Percentiles rank a stretch among this genome's conserved stretches.
Evolutionary conservation across 1,140 invertebrate species (phyloP).

Genomic region (Eupeodes corollae): DNA sequence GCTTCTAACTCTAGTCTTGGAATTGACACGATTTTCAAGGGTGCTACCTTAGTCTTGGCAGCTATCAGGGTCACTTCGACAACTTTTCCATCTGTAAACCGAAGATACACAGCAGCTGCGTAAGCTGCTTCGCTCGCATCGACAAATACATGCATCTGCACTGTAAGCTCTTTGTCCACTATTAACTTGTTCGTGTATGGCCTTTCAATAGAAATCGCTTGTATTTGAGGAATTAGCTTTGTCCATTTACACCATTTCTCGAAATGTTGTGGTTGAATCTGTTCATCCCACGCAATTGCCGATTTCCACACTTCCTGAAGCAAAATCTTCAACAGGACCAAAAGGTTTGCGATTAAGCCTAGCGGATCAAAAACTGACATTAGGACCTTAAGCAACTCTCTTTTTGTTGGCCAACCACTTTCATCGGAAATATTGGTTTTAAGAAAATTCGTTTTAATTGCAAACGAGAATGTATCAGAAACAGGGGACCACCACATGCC

Average conservation of each 20-base stretch:
- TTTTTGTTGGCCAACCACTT: neutral
- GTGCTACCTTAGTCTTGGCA: conserved; percentile 26
- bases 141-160: too few relatives aligned
- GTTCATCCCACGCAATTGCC: neutral
- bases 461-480: neutral
- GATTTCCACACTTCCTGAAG: neutral
- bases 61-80: neutral
- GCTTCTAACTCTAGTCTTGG: conserved; percentile 35
- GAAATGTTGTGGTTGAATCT: neutral
- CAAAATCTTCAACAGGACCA: neutral
- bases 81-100: too few relatives aligned
- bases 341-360: neutral
- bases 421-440: neutral
- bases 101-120: too few relatives aligned
- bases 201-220: too few relatives aligned
- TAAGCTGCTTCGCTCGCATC: too few relatives aligned
- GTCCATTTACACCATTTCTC: neutral
- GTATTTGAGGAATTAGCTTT: too few relatives aligned
- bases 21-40: conserved; percentile 24
- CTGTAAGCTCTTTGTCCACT: neutral
- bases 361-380: neutral
- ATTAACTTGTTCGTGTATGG: too few relatives aligned
- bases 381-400: neutral
- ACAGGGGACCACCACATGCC: neutral
- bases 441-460: neutral